These are phyloP conservation scores for Troides helena DNA, from an alignment of 2,888 invertebrate genomes.

Conservation along the genomic window DNA sequence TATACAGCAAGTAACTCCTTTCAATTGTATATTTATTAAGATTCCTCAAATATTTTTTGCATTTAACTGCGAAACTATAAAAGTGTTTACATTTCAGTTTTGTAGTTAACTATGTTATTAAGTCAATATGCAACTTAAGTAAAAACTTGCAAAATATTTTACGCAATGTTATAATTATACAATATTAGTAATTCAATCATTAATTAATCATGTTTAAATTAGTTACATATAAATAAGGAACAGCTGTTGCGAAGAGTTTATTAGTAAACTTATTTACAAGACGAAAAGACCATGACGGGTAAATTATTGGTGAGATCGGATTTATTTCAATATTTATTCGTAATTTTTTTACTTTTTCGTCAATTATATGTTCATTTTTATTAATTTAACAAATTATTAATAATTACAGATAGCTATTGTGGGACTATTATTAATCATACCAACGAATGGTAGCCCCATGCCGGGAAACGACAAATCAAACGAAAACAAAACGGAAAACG, in stretches of 20 bases:
- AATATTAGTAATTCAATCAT: not conserved
- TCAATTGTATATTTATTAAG: too few relatives aligned
- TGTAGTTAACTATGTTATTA: too few relatives aligned
- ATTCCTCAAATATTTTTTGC: too few relatives aligned
- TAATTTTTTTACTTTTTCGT: not conserved
- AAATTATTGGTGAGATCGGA: constrained; percentile 5
- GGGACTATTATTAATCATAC: not conserved
- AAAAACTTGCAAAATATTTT: not conserved
- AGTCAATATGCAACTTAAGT: too few relatives aligned
- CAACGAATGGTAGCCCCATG: constrained; percentile 6
- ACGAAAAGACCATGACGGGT: constrained; percentile 8
- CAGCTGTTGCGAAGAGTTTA: not conserved
- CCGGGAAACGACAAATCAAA: not conserved
- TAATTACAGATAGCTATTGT: constrained; percentile 13
- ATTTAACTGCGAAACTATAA: too few relatives aligned
- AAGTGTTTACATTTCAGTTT: too few relatives aligned
- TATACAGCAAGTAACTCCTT: too few relatives aligned
- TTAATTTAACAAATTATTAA: not conserved
- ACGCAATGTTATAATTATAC: not conserved
- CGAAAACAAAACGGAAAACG: not conserved
- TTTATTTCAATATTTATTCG: not conserved
- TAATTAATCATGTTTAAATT: constrained; percentile 1
- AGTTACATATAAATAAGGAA: constrained; percentile 2
- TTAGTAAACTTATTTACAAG: not conserved
- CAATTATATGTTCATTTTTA: not conserved